A percentile compares a stretch with the other conserved stretches of the same genome.
Evolutionary conservation across 2,888 invertebrate species (phyloP).

Genomic region (Elgonia sp.): DNA sequence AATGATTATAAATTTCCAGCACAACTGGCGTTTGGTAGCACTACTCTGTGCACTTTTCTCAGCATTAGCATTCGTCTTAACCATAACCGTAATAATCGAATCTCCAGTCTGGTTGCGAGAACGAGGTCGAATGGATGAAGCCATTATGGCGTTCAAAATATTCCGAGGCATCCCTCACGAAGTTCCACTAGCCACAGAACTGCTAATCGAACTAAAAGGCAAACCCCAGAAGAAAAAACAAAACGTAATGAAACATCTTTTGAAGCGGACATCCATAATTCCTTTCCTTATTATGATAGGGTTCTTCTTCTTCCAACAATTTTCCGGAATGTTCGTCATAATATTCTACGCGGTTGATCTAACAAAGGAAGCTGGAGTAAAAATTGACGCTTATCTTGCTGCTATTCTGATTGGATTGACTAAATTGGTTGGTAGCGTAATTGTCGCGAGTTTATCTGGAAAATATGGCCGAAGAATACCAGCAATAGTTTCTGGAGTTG

Average conservation of each 20-base stretch:
- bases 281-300: slow-evolving; percentile 87
- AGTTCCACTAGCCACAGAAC: slow-evolving; percentile 74
- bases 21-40: slow-evolving; percentile 87
- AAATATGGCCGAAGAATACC: slow-evolving; percentile 88
- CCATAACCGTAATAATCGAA: slow-evolving; percentile 87
- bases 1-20: slow-evolving; percentile 82
- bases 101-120: slow-evolving; percentile 88
- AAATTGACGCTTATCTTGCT: slow-evolving; percentile 87
- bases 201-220: slow-evolving; percentile 79
- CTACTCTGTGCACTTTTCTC: slow-evolving; percentile 87
- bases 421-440: slow-evolving; percentile 86
- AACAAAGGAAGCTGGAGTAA: slow-evolving; percentile 87
- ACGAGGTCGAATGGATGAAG: slow-evolving; percentile 87
- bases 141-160: slow-evolving; percentile 85
- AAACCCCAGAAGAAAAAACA: slow-evolving; percentile 79
- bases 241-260: slow-evolving; percentile 82
- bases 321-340: slow-evolving; percentile 88
- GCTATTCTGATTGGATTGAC: slow-evolving; percentile 88
- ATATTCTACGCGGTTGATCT: slow-evolving; percentile 89
- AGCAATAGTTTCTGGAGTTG: slow-evolving; percentile 88
- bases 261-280: slow-evolving; percentile 86
- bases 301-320: slow-evolving; percentile 89
- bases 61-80: slow-evolving; percentile 85
- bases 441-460: slow-evolving; percentile 87
- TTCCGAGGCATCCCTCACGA: slow-evolving; percentile 85